These are phyloP conservation scores for Teleogryllus oceanicus DNA, from an alignment of 2,888 invertebrate species.

Conservation along the genomic window DNA sequence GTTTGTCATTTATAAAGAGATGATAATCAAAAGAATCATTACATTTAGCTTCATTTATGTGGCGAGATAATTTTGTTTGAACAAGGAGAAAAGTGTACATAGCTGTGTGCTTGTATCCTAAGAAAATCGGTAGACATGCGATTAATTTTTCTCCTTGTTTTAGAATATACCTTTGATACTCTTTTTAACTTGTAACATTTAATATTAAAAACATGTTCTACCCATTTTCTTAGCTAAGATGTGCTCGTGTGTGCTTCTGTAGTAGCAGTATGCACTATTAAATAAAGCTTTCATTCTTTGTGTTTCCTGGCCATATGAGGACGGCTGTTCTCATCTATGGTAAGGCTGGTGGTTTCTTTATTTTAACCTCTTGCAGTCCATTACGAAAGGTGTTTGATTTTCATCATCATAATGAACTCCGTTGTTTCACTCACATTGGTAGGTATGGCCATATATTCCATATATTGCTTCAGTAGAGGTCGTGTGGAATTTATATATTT, in stretches of 20 bases:
- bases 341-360: slow-evolving; percentile 10
- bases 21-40: neutral
- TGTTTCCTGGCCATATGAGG: slow-evolving; percentile 11
- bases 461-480: slow-evolving; percentile 9
- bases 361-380: slow-evolving; percentile 1
- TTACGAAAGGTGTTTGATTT: slow-evolving; percentile 27
- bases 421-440: slow-evolving; percentile 9
- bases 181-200: neutral
- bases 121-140: slow-evolving; percentile 29
- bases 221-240: slow-evolving; percentile 27
- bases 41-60: slow-evolving; percentile 24
- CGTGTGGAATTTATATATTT: neutral
- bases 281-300: slow-evolving; percentile 21
- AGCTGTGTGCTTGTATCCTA: slow-evolving; percentile 29
- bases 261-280: slow-evolving; percentile 2
- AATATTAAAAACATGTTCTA: neutral
- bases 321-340: neutral
- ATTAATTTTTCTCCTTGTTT: slow-evolving; percentile 12
- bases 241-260: slow-evolving; percentile 27
- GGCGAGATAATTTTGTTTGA: slow-evolving; percentile 26
- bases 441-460: slow-evolving; percentile 1
- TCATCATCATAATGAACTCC: neutral
- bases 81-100: slow-evolving; percentile 34
- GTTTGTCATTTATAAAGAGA: slow-evolving; percentile 21
- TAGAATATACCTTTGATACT: neutral